Evolutionary conservation across 2,888 invertebrate genomes (phyloP).

Genomic region (Thymelicus sylvestris): DNA sequence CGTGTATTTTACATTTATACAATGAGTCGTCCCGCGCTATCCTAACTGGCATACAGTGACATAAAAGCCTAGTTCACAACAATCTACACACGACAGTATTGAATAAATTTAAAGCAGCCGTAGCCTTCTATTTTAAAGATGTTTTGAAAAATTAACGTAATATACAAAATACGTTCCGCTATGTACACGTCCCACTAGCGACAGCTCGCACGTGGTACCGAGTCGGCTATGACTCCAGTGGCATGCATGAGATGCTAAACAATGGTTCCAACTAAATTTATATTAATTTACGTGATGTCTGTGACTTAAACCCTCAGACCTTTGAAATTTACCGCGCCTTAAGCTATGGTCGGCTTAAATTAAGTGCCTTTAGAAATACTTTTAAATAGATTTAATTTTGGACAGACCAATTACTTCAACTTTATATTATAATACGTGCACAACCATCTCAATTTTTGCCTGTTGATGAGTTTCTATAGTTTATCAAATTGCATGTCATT

Average conservation of each 20-base stretch:
- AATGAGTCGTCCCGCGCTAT: constrained; percentile 77
- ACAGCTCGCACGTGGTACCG: constrained; percentile 56
- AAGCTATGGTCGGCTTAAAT: constrained; percentile 21
- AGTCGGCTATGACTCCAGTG: constrained; percentile 66
- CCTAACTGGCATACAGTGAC: constrained; percentile 79
- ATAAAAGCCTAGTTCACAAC: constrained; percentile 80
- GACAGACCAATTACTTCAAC: constrained; percentile 73
- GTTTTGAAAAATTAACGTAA: constrained; percentile 77
- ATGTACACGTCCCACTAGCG: constrained; percentile 75
- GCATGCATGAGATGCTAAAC: constrained; percentile 74
- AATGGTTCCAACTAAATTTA: constrained; percentile 59
- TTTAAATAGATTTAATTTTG: constrained; percentile 56
- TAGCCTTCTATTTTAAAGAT: constrained; percentile 79
- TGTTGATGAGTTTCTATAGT: constrained; percentile 35
- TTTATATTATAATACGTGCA: constrained; percentile 73
- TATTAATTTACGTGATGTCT: constrained; percentile 40
- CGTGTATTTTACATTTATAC: constrained; percentile 84
- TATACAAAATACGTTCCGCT: constrained; percentile 82
- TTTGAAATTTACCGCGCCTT: constrained; percentile 34
- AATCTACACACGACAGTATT: constrained; percentile 80
- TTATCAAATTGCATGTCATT: constrained; percentile 17
- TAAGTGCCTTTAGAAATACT: constrained; percentile 27
- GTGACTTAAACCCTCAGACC: constrained; percentile 42
- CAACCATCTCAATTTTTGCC: constrained; percentile 77
- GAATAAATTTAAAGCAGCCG: constrained; percentile 75